Conservation (phyloP, 2,888 invertebrate genomes). For the Willowsia nigromaculata region DNA sequence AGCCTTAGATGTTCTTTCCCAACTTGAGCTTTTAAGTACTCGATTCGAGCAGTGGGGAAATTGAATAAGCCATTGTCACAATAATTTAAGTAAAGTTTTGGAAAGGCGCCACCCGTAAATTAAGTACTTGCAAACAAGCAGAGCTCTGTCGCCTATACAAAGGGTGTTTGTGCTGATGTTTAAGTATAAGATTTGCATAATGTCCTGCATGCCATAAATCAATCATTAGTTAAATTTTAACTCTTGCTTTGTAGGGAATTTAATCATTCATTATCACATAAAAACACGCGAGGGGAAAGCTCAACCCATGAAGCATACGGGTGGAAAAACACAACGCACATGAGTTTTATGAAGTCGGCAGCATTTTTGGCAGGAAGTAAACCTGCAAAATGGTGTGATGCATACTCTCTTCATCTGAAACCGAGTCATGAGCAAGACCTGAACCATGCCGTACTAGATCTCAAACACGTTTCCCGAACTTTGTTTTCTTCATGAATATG, state of each 20-base stretch:
- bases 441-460: no score
- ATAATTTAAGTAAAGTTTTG: background rate
- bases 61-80: background rate
- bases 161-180: no score
- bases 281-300: background rate
- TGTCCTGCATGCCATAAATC: background rate
- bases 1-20: background rate
- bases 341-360: no score
- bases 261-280: background rate
- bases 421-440: no score
- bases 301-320: background rate
- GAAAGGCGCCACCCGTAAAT: background rate
- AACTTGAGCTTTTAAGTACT: background rate
- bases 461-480: slow-evolving; percentile 10
- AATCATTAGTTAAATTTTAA: background rate
- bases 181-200: no score
- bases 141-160: background rate
- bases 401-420: no score
- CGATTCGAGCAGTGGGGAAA: background rate
- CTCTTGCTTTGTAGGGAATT: background rate
- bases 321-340: no score
- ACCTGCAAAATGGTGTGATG: no score
- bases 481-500: slow-evolving; percentile 23
- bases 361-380: no score
- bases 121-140: background rate